Base-by-base conservation (phyloP, 2,113 vertebrate genomes). In the Oryzias celebensis region DNA sequence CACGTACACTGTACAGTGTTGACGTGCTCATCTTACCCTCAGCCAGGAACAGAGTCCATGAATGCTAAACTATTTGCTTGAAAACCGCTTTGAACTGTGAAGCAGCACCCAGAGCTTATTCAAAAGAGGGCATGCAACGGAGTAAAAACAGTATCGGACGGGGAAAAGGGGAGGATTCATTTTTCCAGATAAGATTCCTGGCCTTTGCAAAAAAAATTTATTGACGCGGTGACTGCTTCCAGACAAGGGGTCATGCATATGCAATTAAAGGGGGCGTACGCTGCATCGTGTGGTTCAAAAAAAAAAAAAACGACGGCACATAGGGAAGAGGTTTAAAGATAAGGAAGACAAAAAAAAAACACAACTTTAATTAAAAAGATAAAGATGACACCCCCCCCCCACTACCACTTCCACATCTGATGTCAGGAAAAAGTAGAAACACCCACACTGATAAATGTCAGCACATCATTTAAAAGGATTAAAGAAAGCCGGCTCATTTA, bases 361-460 rank as follows among this genome's bases (percentile, higher is more conserved):
- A 70, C 62, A 66, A 74, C 46, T 81, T 84, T 76, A 87, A 89
- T 86, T 83, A 83, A 85, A 87, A 78, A 83, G 52, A 85, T 73
- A 70, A 41, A 54, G 7, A 24, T 64, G 45, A 51, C 43, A 51
- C 61, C 50, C 50, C 63, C 47, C 16, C 28, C 28, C 4, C 7
- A 31, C 7, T 31, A 54, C 20, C 55, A 49, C 46, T 67, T 62
- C 12, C 50, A 65, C 58, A 65, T 81, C 44, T 67, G 41, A 79
- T 82, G 36, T 65, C 47, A 58, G 42, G 53, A 62, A 76, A 70
- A 55, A 47, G 55, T 18, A 64, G 72, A 71, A 73, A 73, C 61
- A 42, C 58, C 62, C 71, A 77, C 63, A 58, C 8, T 59, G 63
- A 68, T 68, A 83, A 83, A 87, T 83, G 77, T 82, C 63, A 78